Conservation (phyloP, 1,140 invertebrate species). For the Notospermus geniculatus region DNA sequence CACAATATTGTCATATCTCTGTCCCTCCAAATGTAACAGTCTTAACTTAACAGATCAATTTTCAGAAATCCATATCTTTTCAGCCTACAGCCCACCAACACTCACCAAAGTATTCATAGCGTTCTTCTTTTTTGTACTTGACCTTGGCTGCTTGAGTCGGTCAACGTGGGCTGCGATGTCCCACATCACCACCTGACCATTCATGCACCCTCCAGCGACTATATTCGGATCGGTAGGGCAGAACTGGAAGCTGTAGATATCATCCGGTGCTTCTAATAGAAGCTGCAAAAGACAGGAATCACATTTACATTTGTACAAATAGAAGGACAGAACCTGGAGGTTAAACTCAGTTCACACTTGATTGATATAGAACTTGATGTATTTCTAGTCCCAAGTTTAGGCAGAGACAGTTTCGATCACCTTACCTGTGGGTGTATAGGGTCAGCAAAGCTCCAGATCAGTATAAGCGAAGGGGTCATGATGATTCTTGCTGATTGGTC, state of each 20-base stretch:
- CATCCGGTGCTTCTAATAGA: conserved; percentile 57
- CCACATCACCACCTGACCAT: conserved; percentile 60
- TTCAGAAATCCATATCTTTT: background rate
- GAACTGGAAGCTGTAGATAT: conserved; percentile 56
- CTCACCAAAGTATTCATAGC: conserved; percentile 41
- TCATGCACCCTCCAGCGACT: conserved; percentile 58
- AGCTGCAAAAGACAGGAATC: conserved; percentile 38
- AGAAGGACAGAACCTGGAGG: no score
- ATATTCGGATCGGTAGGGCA: conserved; percentile 55
- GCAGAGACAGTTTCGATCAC: no score
- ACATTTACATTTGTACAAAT: no score
- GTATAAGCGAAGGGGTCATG: conserved; percentile 55
- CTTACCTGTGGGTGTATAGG: conserved; percentile 57
- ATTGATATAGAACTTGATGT: no score
- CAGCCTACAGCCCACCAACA: background rate
- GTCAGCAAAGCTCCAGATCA: conserved; percentile 59
- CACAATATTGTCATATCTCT: no score
- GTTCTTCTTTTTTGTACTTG: conserved; percentile 43
- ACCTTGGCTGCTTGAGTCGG: conserved; percentile 46
- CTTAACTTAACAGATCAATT: background rate
- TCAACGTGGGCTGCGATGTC: conserved; percentile 55
- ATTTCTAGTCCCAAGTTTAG: no score
- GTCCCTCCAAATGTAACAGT: no score
- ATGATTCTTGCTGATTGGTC: conserved; percentile 55
- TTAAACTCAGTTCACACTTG: no score